Conservation (phyloP, 1,140 invertebrate species). For the Hylyphantes graminicola region DNA sequence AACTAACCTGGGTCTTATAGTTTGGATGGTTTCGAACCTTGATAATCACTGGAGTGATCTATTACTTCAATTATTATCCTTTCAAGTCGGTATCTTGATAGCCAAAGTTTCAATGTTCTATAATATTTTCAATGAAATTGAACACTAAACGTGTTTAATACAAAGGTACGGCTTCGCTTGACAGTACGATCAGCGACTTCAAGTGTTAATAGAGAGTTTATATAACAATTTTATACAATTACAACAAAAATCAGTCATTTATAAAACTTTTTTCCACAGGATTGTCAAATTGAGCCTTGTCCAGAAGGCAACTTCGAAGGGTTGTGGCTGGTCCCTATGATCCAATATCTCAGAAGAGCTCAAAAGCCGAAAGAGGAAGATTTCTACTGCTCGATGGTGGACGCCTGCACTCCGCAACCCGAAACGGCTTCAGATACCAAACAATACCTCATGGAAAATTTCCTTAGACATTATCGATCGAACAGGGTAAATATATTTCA, state of each 20-base stretch:
- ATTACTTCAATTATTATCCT: too few species aligned
- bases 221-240: too few species aligned
- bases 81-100: neutral
- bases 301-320: slow-evolving; percentile 59
- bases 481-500: slow-evolving; percentile 76
- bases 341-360: slow-evolving; percentile 74
- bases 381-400: slow-evolving; percentile 91
- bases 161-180: too few species aligned
- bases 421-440: slow-evolving; percentile 87
- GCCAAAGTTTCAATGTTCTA: neutral
- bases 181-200: too few species aligned
- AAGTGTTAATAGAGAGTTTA: too few species aligned
- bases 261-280: slow-evolving; percentile 61
- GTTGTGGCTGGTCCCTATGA: slow-evolving; percentile 64
- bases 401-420: slow-evolving; percentile 90
- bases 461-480: slow-evolving; percentile 89
- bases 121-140: too few species aligned
- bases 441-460: slow-evolving; percentile 93
- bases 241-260: too few species aligned
- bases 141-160: too few species aligned
- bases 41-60: too few species aligned
- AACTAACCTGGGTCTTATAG: too few species aligned
- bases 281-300: slow-evolving; percentile 63
- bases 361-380: slow-evolving; percentile 76
- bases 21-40: too few species aligned